phyloP scores from a whole-genome alignment of 2,113 vertebrate genomes.

The Australoheros scitulus region DNA sequence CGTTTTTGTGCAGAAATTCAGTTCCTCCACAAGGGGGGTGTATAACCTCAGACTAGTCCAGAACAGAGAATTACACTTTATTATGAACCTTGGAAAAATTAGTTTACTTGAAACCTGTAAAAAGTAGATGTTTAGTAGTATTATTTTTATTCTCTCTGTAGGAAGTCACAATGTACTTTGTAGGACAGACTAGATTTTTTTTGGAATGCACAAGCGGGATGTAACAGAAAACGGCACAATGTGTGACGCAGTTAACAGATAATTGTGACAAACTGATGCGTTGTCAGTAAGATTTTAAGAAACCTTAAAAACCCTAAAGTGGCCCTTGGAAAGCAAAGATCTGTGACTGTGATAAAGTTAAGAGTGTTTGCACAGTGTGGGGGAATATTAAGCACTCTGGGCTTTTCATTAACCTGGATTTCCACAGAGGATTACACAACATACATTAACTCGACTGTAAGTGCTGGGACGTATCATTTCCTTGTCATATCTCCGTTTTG shows the following conservation, averaged over 20 bases:
- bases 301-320: neutral
- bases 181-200: neutral
- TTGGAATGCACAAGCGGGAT: neutral
- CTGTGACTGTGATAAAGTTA: constrained; percentile 1
- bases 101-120: neutral
- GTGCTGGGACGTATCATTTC: constrained; percentile 8
- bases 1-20: neutral
- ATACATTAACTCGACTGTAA: constrained; percentile 26
- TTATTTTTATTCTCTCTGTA: neutral
- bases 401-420: constrained; percentile 71
- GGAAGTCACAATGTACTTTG: neutral
- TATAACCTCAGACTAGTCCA: constrained; percentile 34
- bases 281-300: neutral
- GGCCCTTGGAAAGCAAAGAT: constrained; percentile 10
- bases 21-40: constrained; percentile 76
- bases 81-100: neutral
- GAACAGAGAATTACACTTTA: neutral
- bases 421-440: constrained; percentile 16
- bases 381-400: constrained; percentile 65
- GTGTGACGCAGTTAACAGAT: neutral
- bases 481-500: neutral
- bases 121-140: neutral
- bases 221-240: neutral
- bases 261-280: neutral
- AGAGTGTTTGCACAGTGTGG: constrained; percentile 25